Evolutionary conservation across 2,888 invertebrate species (phyloP).

Genomic region (Sialis lutaria): DNA sequence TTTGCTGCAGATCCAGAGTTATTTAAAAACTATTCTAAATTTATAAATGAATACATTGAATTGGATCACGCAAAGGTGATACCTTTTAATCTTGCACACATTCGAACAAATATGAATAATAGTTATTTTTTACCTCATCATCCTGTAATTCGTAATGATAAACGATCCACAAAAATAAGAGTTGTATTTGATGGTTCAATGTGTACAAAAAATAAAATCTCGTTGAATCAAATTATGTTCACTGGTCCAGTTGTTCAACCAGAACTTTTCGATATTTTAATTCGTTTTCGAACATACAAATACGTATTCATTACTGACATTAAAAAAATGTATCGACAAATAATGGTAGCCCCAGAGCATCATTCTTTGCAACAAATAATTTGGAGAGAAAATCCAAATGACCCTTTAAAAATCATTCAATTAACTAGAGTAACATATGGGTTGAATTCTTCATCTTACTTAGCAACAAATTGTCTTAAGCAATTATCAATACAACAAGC

Average conservation of each 20-base stretch:
- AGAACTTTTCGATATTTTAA: background rate
- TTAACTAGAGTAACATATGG: background rate
- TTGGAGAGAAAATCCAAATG: background rate
- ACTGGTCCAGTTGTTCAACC: background rate
- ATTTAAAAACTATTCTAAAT: background rate
- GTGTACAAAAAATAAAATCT: background rate
- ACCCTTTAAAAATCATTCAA: background rate
- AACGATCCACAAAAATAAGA: background rate
- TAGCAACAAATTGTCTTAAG: background rate
- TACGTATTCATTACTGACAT: background rate
- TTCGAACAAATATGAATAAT: background rate
- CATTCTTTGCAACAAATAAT: background rate
- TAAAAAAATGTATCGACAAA: conserved; percentile 1
- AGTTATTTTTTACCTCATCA: background rate
- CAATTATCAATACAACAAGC: background rate
- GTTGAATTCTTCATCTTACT: background rate
- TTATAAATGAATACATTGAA: background rate
- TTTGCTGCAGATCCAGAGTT: background rate
- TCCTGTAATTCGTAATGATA: background rate
- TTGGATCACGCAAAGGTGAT: background rate
- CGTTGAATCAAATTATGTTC: background rate
- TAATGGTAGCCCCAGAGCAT: background rate
- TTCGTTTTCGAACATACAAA: background rate
- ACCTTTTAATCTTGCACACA: background rate
- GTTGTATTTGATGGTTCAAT: background rate